These are phyloP conservation scores for Peucedramus taeniatus DNA, from an alignment of 2,113 vertebrate species.

Conservation along the genomic window DNA sequence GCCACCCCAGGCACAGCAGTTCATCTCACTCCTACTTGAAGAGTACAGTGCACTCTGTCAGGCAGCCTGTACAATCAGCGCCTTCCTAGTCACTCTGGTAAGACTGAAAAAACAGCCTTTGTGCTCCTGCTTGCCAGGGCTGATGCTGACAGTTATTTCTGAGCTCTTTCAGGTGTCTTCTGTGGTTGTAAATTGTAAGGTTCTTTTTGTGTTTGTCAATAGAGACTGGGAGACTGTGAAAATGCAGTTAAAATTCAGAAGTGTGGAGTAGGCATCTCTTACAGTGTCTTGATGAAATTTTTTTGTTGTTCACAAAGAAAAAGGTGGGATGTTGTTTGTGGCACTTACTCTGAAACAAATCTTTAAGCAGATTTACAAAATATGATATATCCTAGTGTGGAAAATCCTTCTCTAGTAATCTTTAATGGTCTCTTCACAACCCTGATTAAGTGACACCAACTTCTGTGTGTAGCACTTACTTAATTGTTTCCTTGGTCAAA, in stretches of 20 bases:
- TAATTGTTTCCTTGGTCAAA: not conserved
- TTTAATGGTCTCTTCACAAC: not conserved
- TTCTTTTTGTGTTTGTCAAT: not conserved
- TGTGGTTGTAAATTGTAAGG: not conserved
- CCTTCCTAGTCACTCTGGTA: slow-evolving; percentile 95
- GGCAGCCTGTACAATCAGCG: slow-evolving; percentile 93
- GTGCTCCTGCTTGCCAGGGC: not conserved
- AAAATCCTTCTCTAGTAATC: not conserved
- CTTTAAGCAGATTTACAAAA: not conserved
- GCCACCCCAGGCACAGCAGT: slow-evolving; percentile 92
- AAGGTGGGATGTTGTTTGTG: not conserved
- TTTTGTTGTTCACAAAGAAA: not conserved
- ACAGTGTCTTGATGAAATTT: not conserved
- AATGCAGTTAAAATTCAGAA: not conserved
- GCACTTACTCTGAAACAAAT: not conserved
- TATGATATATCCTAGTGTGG: not conserved
- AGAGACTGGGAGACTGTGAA: not conserved
- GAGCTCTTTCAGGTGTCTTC: not conserved
- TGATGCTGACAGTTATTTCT: not conserved
- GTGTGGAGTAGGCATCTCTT: not conserved
- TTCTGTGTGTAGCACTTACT: not conserved
- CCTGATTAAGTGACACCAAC: not conserved
- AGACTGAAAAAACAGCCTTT: slow-evolving; percentile 26
- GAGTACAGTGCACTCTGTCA: slow-evolving; percentile 94
- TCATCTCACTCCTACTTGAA: slow-evolving; percentile 93